A percentile compares a stretch with the other conserved stretches of the same genome.
Evolutionary conservation across 2,113 vertebrate species (phyloP).

Genomic region (Pandion haliaetus): DNA sequence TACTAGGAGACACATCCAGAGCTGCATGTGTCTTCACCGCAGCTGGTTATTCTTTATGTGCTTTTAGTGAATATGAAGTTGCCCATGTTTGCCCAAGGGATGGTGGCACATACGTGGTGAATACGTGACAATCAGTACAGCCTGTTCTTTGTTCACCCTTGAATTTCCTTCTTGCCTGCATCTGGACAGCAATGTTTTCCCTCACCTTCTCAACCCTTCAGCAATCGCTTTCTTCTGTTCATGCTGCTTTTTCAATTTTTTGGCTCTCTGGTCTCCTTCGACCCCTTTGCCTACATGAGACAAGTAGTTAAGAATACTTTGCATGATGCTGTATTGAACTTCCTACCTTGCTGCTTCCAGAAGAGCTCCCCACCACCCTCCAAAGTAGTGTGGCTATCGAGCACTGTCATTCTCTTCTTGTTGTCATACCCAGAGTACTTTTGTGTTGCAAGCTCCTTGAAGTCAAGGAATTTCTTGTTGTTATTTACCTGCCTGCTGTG

Average conservation of each 20-base stretch:
- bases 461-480: neutral
- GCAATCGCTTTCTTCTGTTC: neutral
- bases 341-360: neutral
- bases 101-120: rapidly evolving
- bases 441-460: neutral
- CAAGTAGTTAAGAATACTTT: neutral
- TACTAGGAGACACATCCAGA: neutral
- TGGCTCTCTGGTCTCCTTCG: neutral
- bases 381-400: neutral
- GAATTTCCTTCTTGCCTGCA: neutral
- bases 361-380: neutral
- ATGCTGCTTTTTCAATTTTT: neutral
- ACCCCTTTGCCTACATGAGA: neutral
- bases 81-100: neutral
- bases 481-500: neutral
- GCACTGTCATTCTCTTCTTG: rapidly evolving
- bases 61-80: neutral
- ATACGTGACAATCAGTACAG: rapidly evolving
- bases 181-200: neutral
- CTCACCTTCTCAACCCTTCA: neutral
- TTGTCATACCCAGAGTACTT: neutral
- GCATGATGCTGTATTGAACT: neutral
- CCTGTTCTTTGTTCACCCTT: neutral
- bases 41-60: neutral
- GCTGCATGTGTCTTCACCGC: neutral